A percentile compares a stretch with the other conserved stretches of the same genome.
phyloP scores from a whole-genome alignment of 2,113 vertebrate species.

The Gnathonemus longibarbis region DNA sequence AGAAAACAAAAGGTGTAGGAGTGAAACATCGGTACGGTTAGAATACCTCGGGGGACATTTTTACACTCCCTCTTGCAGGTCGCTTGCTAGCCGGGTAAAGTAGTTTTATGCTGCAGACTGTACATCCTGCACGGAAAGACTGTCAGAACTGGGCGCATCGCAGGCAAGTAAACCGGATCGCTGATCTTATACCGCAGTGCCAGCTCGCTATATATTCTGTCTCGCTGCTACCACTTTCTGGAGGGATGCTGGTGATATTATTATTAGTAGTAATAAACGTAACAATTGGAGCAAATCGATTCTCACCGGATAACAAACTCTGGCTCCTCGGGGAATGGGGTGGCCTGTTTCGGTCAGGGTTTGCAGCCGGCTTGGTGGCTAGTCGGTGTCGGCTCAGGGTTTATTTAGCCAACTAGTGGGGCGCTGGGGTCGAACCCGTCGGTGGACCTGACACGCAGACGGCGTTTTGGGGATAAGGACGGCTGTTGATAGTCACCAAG shows the following conservation, averaged over 20 bases:
- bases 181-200: not conserved
- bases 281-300: not conserved
- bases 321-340: not conserved
- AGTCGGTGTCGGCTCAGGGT: not conserved
- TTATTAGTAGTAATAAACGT: not conserved
- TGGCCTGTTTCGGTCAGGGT: not conserved
- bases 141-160: not conserved
- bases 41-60: not conserved
- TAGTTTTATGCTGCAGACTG: not conserved
- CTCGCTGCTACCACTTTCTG: not conserved
- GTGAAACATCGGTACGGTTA: not conserved
- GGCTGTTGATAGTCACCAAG: not conserved
- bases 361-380: not conserved
- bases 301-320: not conserved
- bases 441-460: not conserved
- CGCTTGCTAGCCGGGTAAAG: not conserved
- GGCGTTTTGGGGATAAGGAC: not conserved
- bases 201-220: not conserved
- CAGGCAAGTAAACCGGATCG: not conserved
- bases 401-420: not conserved
- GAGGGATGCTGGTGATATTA: not conserved
- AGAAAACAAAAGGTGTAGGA: not conserved
- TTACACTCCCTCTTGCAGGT: not conserved
- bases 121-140: not conserved
- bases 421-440: not conserved